Base-by-base conservation (phyloP, 2,797 vertebrate genomes). In the Poeciliopsis presidionis region DNA sequence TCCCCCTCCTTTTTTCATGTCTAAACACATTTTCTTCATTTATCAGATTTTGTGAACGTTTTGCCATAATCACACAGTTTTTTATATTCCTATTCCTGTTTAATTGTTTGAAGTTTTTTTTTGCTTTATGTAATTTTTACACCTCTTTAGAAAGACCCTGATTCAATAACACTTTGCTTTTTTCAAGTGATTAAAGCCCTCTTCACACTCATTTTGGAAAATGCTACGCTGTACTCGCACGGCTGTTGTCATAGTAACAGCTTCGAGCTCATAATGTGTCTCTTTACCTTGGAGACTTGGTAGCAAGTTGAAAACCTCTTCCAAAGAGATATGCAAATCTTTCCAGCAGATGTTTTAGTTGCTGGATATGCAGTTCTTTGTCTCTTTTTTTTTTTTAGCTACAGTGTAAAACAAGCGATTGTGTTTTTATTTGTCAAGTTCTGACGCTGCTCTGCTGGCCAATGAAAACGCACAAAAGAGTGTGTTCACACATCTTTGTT, bases 231-330 rank as follows among this genome's bases (percentile, higher is more conserved):
- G 81, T 63, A 20, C 73, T 80, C 41, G 3, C 36, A 71, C 72
- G 51, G 67, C 51, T 69, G 90, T 91, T n/a, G 84, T 78, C 90
- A 92, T 90, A 83, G 90, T 84, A 90, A 91, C 89, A 84, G 81
- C 81, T 81, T 89, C 80, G n/a, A 30, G 57, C 78, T 78, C 79
- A 91, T 90, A 83, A 83, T 69, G 16, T 47, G 0, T 12, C 67
- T 14, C 67, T 1, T 73, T 11, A 43, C 81, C 69, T 45, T 5
- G 65, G 85, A 73, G 87, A 85, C n/a, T 88, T 45, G 1, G 20
- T 53, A 4, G 30, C 67, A 41, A 71, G 25, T 7, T 30, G 5
- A 74, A 81, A 69, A 25, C 14, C 65, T 65, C 33, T 77, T 7
- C 41, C 46, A 18, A 41, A 22, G 4, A 65, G 59, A 45, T 6